Conservation (phyloP, 2,888 invertebrate species). For the Rhorus exstirpatorius region DNA sequence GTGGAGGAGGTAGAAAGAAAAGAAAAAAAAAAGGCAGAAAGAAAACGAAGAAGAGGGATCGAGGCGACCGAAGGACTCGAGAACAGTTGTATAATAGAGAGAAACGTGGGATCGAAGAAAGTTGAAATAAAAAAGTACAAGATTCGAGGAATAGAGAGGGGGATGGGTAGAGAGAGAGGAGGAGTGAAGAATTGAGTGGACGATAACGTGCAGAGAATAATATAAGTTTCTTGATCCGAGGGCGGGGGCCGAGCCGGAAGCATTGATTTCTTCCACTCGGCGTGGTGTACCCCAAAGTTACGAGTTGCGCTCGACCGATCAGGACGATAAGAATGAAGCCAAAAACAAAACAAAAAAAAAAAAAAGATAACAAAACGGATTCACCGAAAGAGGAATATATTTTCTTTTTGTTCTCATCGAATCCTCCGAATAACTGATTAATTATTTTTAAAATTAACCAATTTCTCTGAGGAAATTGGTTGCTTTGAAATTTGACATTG, state of each 20-base stretch:
- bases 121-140: constrained; percentile 70
- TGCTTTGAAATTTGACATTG: no score
- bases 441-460: constrained; percentile 7
- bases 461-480: no score
- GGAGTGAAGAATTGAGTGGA: constrained; percentile 69
- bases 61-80: constrained; percentile 62
- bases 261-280: constrained; percentile 70
- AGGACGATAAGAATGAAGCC: constrained; percentile 22
- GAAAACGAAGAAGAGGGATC: constrained; percentile 29
- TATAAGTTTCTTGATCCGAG: constrained; percentile 69
- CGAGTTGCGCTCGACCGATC: constrained; percentile 59
- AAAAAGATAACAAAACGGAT: constrained; percentile 34
- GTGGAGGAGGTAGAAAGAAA: constrained; percentile 2
- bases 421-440: constrained; percentile 23
- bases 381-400: constrained; percentile 36
- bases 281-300: constrained; percentile 58
- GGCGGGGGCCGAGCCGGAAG: constrained; percentile 63
- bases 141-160: constrained; percentile 54
- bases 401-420: constrained; percentile 15
- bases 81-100: constrained; percentile 71
- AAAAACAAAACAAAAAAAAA: constrained; percentile 1
- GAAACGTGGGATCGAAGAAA: constrained; percentile 66
- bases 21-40: constrained; percentile 26
- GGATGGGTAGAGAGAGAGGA: constrained; percentile 12
- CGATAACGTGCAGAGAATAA: constrained; percentile 71